Base-by-base conservation (phyloP, 2,888 invertebrate genomes). In the Rhyacophila evoluta region DNA sequence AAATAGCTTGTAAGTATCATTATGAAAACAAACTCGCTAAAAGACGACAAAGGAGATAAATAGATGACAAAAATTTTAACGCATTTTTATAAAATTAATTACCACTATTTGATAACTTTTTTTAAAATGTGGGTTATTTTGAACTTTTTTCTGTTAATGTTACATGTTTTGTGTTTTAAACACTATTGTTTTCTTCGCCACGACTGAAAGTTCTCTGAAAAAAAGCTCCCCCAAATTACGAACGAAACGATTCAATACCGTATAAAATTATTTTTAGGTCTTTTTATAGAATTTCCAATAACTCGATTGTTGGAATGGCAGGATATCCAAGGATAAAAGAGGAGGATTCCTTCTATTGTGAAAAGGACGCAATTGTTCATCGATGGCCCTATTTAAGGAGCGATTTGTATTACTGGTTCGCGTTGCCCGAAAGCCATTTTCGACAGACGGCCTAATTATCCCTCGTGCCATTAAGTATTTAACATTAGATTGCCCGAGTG, bases 401-500 rank as follows among this genome's bases (percentile, higher is more conserved):
- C 78, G 80, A 80, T 78, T 80, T 80, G 80, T 80, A 80, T 80
- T 80, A 70, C 71, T 36, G 76, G 68, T 15, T 33, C 15, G 15
- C 71, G 41, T 78, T 72, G 78, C 72, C 78, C 73, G 76, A 76
- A 78, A 78, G 76, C 78, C 78, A 80, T 80, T 80, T 80, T 73
- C 75, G 78, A 71, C 75, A 80, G 78, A 75, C 72, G 75, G 76
- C 74, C 74, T 78, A 80, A 80, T 78, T 80, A 80, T 80, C 78
- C 77, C 72, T 80, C 72, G 78, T 55, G 78, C 80, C 78, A 80
- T 80, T 80, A 78, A 75, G 78, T 80, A 80, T 80, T 80, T 80
- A 80, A 75, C 75, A 27, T 72, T 12, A 72, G 72, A 55, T 73
- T 68, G 25, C 67, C 77, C 67, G 73, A 72, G 29, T 55, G 77